These are phyloP conservation scores for Coenonympha arcania DNA, from an alignment of 2,888 invertebrate genomes.

Conservation along the genomic window DNA sequence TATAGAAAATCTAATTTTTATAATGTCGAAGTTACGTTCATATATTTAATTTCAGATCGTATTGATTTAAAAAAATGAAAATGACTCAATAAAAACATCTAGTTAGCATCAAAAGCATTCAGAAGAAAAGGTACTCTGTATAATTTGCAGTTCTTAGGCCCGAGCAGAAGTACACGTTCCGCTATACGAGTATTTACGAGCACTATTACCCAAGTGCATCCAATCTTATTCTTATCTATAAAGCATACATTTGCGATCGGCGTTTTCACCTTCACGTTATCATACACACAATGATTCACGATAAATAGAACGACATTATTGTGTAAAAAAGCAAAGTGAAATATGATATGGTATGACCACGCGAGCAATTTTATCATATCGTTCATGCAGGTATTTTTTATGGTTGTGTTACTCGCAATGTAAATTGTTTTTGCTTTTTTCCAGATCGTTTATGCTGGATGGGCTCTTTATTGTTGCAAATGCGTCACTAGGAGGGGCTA, in stretches of 20 bases:
- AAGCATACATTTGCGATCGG: slow-evolving; percentile 46
- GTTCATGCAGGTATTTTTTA: neutral
- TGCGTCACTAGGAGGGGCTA: too few species aligned
- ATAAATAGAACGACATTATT: slow-evolving; percentile 10
- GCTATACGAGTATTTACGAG: slow-evolving; percentile 41
- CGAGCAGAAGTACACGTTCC: slow-evolving; percentile 14
- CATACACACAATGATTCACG: slow-evolving; percentile 17
- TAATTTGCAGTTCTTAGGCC: neutral
- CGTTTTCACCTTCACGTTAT: slow-evolving; percentile 22
- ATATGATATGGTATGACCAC: slow-evolving; percentile 16
- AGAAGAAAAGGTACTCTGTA: too few species aligned
- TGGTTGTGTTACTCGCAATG: too few species aligned
- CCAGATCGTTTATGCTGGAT: too few species aligned
- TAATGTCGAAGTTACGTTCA: too few species aligned
- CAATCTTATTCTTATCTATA: slow-evolving; percentile 58
- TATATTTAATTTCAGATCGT: too few species aligned
- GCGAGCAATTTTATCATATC: slow-evolving; percentile 18
- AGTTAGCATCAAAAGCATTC: too few species aligned
- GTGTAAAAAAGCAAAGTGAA: slow-evolving; percentile 16
- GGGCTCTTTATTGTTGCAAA: too few species aligned
- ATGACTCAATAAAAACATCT: too few species aligned
- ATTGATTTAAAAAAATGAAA: too few species aligned
- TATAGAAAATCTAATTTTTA: too few species aligned
- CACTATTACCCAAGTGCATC: slow-evolving; percentile 45
- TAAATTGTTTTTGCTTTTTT: too few species aligned